Evolutionary conservation across 1,140 invertebrate species (phyloP).

Genomic region (Periplaneta americana): DNA sequence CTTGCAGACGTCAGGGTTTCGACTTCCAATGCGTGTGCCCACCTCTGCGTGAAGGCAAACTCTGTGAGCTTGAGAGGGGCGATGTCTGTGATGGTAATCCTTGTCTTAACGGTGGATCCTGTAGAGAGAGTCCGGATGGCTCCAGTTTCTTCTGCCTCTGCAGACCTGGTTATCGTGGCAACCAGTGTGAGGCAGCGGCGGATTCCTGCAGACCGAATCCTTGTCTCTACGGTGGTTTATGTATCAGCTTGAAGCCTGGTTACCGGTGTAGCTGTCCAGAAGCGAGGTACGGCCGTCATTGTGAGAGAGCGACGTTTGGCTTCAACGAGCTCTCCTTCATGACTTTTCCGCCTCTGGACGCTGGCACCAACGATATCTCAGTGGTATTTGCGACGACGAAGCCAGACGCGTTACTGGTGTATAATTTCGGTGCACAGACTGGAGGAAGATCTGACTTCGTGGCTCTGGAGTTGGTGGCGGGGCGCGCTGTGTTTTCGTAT

Average conservation of each 20-base stretch:
- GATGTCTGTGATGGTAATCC: slow-evolving; percentile 78
- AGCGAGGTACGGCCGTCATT: slow-evolving; percentile 80
- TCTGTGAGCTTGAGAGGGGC: slow-evolving; percentile 77
- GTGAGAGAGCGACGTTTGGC: slow-evolving; percentile 83
- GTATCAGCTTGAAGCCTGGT: slow-evolving; percentile 72
- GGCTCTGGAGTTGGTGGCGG: slow-evolving; percentile 79
- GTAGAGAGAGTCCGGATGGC: slow-evolving; percentile 77
- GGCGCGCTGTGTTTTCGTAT: slow-evolving; percentile 81
- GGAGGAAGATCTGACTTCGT: slow-evolving; percentile 89
- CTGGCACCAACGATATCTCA: slow-evolving; percentile 84
- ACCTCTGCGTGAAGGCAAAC: slow-evolving; percentile 65
- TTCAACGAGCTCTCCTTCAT: slow-evolving; percentile 87
- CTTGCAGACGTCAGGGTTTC: slow-evolving; percentile 73
- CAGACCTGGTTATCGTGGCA: slow-evolving; percentile 80
- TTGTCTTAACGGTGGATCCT: slow-evolving; percentile 85
- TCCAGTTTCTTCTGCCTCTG: slow-evolving; percentile 87
- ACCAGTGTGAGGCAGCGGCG: slow-evolving; percentile 76
- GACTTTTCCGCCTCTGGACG: slow-evolving; percentile 76
- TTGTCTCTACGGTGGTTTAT: slow-evolving; percentile 78
- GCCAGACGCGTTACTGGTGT: slow-evolving; percentile 75
- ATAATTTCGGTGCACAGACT: slow-evolving; percentile 82
- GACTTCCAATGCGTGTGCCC: slow-evolving; percentile 81
- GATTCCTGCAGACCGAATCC: slow-evolving; percentile 88
- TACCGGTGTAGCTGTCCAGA: slow-evolving; percentile 84
- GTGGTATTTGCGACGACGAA: slow-evolving; percentile 89